These are phyloP conservation scores for Lucifuga dentata DNA, from an alignment of 2,113 vertebrate species.

Conservation along the genomic window DNA sequence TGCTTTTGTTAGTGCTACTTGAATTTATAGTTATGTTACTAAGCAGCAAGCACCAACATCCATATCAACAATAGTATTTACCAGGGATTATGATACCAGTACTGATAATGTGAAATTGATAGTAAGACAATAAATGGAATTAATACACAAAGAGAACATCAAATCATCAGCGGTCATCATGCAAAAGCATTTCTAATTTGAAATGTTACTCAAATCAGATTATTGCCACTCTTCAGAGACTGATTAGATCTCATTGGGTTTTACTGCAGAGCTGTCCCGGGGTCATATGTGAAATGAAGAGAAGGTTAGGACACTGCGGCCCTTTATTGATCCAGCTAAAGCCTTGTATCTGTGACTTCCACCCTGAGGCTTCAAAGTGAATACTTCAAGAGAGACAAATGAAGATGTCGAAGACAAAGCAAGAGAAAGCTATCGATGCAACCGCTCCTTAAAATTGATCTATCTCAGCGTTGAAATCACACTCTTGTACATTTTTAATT, in stretches of 20 bases:
- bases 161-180: constrained; percentile 18
- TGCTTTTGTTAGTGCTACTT: constrained; percentile 33
- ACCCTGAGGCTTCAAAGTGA: constrained; percentile 15
- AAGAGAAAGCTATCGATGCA: constrained; percentile 23
- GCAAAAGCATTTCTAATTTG: constrained; percentile 30
- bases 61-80: not conserved
- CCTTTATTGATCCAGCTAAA: constrained; percentile 42
- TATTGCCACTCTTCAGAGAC: constrained; percentile 42
- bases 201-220: constrained; percentile 42
- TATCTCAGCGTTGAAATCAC: constrained; percentile 32
- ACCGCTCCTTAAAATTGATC: constrained; percentile 44
- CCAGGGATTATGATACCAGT: too few species aligned
- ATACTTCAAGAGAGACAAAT: constrained; percentile 24
- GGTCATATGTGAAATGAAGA: constrained; percentile 50
- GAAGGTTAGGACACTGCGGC: constrained; percentile 44
- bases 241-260: constrained; percentile 37
- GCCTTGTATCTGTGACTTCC: constrained; percentile 22
- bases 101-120: too few species aligned
- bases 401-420: constrained; percentile 39
- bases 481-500: constrained; percentile 58
- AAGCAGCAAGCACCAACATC: constrained; percentile 28
- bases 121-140: too few species aligned
- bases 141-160: not conserved
- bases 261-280: constrained; percentile 39
- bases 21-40: constrained; percentile 50